phyloP scores from a whole-genome alignment of 2,113 vertebrate genomes.

The Lophotis ruficrista region DNA sequence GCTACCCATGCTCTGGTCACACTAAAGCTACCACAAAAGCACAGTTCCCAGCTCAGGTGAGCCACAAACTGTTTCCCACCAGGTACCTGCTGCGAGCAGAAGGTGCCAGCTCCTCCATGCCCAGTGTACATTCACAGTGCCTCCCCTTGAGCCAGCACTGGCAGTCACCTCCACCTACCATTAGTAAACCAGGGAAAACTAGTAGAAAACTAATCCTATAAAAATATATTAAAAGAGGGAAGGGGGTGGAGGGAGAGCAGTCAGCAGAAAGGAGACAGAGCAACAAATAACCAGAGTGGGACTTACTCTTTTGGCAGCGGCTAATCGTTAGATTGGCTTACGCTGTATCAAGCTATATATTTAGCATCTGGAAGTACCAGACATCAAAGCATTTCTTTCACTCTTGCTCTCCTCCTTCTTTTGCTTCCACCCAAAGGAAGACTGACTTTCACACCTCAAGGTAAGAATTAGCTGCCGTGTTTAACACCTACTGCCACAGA shows the following conservation, averaged over 20 bases:
- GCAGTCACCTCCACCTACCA: too few species aligned
- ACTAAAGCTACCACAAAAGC: too few species aligned
- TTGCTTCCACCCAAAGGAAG: background rate
- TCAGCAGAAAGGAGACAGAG: background rate
- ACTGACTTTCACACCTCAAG: background rate
- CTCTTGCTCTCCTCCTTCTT: background rate
- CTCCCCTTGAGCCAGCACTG: background rate
- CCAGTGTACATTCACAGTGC: too few species aligned
- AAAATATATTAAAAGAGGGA: background rate
- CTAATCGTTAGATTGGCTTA: background rate
- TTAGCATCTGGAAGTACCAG: background rate
- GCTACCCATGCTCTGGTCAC: background rate
- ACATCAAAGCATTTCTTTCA: background rate
- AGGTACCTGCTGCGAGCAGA: background rate
- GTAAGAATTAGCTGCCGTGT: background rate
- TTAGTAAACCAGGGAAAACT: fast-evolving
- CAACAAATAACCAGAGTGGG: background rate
- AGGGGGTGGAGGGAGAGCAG: background rate
- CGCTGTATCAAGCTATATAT: background rate
- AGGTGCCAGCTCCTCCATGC: background rate
- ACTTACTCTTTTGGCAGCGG: background rate
- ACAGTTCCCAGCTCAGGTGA: background rate
- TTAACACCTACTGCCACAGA: background rate
- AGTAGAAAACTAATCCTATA: background rate
- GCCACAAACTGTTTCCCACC: background rate